These are phyloP conservation scores for Podocnemis expansa DNA, from an alignment of 2,113 vertebrate genomes.

Conservation along the genomic window DNA sequence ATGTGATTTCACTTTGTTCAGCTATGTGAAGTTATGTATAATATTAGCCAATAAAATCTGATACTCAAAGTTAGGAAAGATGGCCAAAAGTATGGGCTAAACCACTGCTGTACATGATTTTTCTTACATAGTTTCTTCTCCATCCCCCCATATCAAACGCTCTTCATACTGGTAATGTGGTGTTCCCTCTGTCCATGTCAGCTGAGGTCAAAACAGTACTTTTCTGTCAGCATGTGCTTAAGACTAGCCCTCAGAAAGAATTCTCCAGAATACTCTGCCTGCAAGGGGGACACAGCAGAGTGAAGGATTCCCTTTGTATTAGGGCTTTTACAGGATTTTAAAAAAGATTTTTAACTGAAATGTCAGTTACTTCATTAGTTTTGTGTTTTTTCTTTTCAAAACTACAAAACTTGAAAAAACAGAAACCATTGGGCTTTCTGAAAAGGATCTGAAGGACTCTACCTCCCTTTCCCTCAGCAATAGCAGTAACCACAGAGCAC, in stretches of 20 bases:
- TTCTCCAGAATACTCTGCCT: background rate
- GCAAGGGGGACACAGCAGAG: background rate
- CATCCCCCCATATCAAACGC: background rate
- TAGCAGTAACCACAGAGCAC: background rate
- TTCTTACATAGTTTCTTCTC: background rate
- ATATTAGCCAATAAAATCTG: fast-evolving
- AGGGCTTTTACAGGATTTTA: background rate
- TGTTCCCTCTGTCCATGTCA: background rate
- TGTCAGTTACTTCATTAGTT: background rate
- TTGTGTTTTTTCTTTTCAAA: background rate
- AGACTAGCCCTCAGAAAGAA: background rate
- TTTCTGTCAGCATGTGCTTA: background rate
- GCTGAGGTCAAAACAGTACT: background rate
- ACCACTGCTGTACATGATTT: background rate
- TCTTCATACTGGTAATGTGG: background rate
- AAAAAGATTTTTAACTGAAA: background rate
- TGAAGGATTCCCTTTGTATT: background rate
- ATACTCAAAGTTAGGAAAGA: background rate
- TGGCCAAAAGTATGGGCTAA: too few species aligned
- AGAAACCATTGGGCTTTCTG: background rate
- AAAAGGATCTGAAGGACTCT: background rate
- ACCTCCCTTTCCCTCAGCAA: background rate
- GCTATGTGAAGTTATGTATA: background rate
- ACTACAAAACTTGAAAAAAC: background rate
- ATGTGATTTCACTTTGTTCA: constrained; percentile 67